phyloP scores from a whole-genome alignment of 2,113 vertebrate genomes.

The Daubentonia madagascariensis region DNA sequence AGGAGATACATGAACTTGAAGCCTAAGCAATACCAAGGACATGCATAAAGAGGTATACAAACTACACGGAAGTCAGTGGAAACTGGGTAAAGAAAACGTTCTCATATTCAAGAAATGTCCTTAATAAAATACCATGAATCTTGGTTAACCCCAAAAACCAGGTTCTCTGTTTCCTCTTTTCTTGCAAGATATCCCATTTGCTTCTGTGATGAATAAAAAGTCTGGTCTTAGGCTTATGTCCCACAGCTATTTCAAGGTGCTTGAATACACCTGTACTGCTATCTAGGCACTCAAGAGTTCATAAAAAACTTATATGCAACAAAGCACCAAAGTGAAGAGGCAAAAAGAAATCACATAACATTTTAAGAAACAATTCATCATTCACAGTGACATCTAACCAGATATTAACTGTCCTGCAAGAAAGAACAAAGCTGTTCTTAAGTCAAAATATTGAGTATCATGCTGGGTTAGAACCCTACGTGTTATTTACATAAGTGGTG shows the following conservation, averaged over 20 bases:
- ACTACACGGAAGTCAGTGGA: not conserved
- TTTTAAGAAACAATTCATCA: not conserved
- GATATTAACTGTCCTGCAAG: slow-evolving; percentile 23
- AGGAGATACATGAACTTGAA: slow-evolving; percentile 34
- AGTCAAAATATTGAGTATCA: slow-evolving; percentile 31
- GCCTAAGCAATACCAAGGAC: not conserved
- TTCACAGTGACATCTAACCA: not conserved
- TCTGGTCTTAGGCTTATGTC: not conserved
- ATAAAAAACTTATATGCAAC: slow-evolving; percentile 49
- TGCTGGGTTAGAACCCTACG: slow-evolving; percentile 52
- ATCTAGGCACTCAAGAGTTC: not conserved
- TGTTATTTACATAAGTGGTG: slow-evolving; percentile 54
- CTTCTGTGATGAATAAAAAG: slow-evolving; percentile 24
- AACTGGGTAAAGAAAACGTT: not conserved
- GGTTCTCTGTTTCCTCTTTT: not conserved
- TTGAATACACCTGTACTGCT: not conserved
- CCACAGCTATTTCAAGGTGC: not conserved
- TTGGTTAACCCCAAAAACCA: not conserved
- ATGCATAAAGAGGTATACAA: not conserved
- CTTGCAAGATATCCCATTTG: not conserved
- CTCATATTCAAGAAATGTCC: not conserved
- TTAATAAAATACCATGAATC: not conserved
- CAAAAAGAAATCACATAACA: not conserved
- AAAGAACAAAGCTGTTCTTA: slow-evolving; percentile 38
- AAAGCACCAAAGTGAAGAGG: not conserved